Evolutionary conservation across 2,113 vertebrate species (phyloP), one percentile per base, ranked within the genome.

Genomic region (Rhineura floridana): DNA sequence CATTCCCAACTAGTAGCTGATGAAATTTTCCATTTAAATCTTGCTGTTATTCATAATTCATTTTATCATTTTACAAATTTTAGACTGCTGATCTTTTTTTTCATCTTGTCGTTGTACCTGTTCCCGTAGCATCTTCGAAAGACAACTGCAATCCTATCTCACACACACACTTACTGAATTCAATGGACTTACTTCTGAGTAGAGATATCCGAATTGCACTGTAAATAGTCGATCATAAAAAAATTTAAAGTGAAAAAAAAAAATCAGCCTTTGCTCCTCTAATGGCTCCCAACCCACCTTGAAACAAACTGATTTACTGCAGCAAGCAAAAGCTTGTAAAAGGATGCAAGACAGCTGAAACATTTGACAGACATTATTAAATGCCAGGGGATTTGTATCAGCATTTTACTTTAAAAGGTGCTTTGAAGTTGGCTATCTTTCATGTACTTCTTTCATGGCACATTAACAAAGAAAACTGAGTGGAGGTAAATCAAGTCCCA

Each of bases 361-460:
- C 92, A 95, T 96, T 96, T 97, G 96, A 97, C 95, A 97, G 96
- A 96, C 96, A 96, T 95, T 93, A 95, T 96, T 96, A 96, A 97
- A 96, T 95, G 96, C 94, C 95, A 96, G 91, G 92, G 96, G 96
- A 97, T 96, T 97, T 96, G 94, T 97, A 97, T 96, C 96, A 95
- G 95, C 95, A 95, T 95, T 97, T 97, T 94, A 96, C 96, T 97
- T 96, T 96, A 97, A 97, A 97, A 96, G 92, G 95, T 92, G 90
- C 95, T 97, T 97, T 97, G 95, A 96, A 96, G 96, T 94, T 96
- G 94, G 92, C 95, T 96, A 96, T 97, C 96, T 97, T 97, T 96
- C 96, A 96, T 96, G 96, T 96, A 96, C 96, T 96, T 97, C 97
- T 96, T 97, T 97, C 96, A 97, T 94, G 97, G 95, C 95, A 97